Conservation (phyloP, 2,888 invertebrate genomes). For the Nemoura dubitans region DNA sequence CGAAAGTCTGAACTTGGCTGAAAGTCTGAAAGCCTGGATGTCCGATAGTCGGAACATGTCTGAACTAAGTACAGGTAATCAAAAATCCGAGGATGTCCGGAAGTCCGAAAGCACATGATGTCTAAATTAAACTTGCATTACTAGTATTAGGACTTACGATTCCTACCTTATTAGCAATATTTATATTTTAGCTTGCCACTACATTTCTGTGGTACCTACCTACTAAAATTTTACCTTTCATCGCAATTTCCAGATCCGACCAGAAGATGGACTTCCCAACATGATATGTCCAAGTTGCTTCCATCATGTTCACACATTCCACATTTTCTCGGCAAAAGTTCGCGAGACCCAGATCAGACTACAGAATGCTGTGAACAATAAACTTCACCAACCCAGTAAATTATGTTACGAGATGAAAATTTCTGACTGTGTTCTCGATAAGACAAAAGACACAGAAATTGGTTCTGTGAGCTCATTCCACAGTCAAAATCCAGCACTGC, state of each 20-base stretch:
- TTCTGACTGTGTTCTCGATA: neutral
- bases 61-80: no score
- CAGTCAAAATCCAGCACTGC: neutral
- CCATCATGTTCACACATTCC: conserved; percentile 3
- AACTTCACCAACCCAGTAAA: neutral
- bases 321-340: conserved; percentile 28
- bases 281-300: conserved; percentile 15
- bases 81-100: no score
- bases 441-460: neutral
- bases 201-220: no score
- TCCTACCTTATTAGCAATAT: no score
- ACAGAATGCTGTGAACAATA: conserved; percentile 7
- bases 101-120: neutral
- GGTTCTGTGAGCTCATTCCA: neutral
- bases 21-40: no score
- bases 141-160: no score
- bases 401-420: conserved; percentile 17
- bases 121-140: no score
- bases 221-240: no score
- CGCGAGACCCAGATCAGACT: conserved; percentile 13
- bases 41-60: no score
- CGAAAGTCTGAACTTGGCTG: no score
- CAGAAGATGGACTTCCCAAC: conserved; percentile 28
- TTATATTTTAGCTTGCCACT: no score
- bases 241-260: conserved; percentile 20